phyloP scores from a whole-genome alignment of 2,797 vertebrate genomes.

The Hirundo rustica region DNA sequence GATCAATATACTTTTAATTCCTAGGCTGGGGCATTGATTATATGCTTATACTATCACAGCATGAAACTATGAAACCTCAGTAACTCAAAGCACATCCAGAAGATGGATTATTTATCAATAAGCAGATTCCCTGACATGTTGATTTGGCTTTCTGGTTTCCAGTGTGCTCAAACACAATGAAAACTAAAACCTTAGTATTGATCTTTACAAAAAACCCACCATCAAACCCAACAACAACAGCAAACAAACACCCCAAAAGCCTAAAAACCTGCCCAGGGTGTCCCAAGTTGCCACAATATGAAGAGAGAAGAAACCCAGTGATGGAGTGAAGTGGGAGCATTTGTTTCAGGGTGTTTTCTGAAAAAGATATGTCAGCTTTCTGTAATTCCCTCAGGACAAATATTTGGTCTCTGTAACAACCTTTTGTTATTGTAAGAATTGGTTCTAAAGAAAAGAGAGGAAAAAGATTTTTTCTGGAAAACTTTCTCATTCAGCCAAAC shows the following conservation, averaged over 20 bases:
- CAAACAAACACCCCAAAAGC: not conserved
- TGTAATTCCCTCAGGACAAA: not conserved
- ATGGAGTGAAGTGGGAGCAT: not conserved
- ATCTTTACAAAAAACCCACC: not conserved
- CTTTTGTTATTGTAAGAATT: not conserved
- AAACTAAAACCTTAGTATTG: not conserved
- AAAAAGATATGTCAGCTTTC: not conserved
- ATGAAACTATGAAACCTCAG: not conserved
- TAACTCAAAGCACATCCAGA: not conserved
- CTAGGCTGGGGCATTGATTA: not conserved
- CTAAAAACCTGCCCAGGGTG: not conserved
- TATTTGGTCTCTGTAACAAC: not conserved
- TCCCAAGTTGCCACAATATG: not conserved
- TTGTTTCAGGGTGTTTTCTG: not conserved
- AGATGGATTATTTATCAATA: not conserved
- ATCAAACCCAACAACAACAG: not conserved
- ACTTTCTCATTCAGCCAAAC: not conserved
- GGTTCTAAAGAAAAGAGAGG: not conserved
- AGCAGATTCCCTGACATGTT: not conserved
- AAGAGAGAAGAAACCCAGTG: not conserved
- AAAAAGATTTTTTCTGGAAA: not conserved
- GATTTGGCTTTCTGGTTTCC: not conserved
- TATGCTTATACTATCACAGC: not conserved
- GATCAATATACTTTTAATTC: not conserved
- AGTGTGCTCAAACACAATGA: not conserved